Conservation (phyloP, 2,113 vertebrate species). For the Thomomys bottae region DNA sequence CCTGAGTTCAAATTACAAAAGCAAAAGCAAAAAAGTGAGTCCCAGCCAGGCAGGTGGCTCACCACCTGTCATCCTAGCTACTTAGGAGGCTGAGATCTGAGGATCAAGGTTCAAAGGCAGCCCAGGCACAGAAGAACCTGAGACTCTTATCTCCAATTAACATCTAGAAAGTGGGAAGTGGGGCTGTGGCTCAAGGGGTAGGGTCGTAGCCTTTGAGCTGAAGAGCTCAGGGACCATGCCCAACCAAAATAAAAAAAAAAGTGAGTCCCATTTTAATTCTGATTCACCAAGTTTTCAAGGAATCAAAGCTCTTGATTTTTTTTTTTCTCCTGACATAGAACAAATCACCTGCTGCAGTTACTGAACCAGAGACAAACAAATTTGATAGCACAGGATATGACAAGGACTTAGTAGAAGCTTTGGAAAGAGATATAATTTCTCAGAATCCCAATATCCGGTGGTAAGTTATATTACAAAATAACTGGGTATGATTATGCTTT, state of each 20-base stretch:
- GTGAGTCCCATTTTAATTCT: constrained; percentile 40
- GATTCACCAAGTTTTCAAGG: neutral
- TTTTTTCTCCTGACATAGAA: constrained; percentile 83
- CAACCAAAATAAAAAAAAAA: neutral
- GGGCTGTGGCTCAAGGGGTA: too few species aligned
- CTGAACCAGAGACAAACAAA: constrained; percentile 93
- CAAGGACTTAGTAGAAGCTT: constrained; percentile 96
- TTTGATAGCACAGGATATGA: constrained; percentile 96
- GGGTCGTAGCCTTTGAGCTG: too few species aligned
- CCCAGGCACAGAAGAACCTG: too few species aligned
- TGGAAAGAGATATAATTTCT: constrained; percentile 99
- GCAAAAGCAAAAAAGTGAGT: too few species aligned
- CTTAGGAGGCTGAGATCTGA: too few species aligned
- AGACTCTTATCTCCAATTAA: too few species aligned
- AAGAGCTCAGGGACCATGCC: too few species aligned
- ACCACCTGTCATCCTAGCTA: too few species aligned
- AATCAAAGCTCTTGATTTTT: constrained; percentile 33
- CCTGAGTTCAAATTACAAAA: too few species aligned
- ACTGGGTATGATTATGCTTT: neutral
- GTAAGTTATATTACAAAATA: constrained; percentile 82
- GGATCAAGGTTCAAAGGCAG: too few species aligned
- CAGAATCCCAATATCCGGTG: constrained; percentile 98
- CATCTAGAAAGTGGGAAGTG: too few species aligned
- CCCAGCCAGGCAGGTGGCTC: too few species aligned
- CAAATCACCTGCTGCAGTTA: constrained; percentile 89